phyloP scores from a whole-genome alignment of 2,797 vertebrate genomes.

The Hafferia zeledoni region DNA sequence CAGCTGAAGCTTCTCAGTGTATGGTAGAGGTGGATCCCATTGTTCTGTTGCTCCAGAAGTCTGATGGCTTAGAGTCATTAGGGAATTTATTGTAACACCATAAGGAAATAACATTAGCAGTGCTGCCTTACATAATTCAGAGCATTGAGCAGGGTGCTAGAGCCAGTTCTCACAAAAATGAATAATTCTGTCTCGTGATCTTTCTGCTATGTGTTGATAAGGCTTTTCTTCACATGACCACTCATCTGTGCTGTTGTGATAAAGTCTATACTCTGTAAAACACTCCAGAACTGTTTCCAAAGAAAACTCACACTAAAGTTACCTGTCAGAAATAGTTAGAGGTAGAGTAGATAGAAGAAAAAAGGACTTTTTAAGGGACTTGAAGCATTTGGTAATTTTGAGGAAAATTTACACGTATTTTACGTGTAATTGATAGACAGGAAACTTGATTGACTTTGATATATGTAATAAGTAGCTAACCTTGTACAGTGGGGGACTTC shows the following conservation, averaged over 20 bases:
- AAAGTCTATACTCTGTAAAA: neutral
- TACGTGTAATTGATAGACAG: conserved; percentile 16
- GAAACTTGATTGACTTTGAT: conserved; percentile 30
- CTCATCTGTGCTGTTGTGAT: neutral
- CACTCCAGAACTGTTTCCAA: neutral
- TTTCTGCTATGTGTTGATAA: neutral
- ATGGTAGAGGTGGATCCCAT: neutral
- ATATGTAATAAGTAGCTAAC: conserved; percentile 52
- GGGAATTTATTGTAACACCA: neutral
- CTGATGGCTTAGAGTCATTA: neutral
- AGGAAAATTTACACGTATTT: neutral
- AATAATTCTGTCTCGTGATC: neutral
- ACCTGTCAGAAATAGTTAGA: neutral
- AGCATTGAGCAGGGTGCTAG: neutral
- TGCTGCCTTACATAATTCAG: neutral
- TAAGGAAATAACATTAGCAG: neutral
- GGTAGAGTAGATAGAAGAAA: neutral
- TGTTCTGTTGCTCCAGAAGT: neutral
- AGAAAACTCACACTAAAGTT: neutral
- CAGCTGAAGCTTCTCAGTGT: neutral
- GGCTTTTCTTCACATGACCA: neutral
- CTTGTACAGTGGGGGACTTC: conserved; percentile 53
- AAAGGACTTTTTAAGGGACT: neutral
- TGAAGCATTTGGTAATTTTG: neutral
- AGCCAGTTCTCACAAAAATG: neutral